Evolutionary conservation across 2,888 invertebrate species (phyloP).

Genomic region (Volucella inanis): DNA sequence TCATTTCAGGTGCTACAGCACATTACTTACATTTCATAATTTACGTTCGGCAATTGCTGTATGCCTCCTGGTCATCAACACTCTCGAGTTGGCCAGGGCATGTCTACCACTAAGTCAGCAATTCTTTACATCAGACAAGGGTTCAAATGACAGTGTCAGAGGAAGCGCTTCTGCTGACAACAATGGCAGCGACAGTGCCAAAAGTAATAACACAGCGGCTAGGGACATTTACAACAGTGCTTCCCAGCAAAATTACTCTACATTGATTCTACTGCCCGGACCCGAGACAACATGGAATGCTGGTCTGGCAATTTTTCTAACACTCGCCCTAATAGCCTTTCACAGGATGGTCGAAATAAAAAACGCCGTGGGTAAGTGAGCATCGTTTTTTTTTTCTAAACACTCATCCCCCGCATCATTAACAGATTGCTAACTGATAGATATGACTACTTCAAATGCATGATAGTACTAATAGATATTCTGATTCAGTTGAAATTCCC

Average conservation of each 20-base stretch:
- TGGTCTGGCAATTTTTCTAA: slow-evolving; percentile 78
- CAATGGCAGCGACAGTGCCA: slow-evolving; percentile 53
- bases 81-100: slow-evolving; percentile 80
- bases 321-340: slow-evolving; percentile 80
- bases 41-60: slow-evolving; percentile 80
- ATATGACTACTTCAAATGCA: too few relatives aligned
- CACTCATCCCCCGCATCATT: neutral
- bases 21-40: slow-evolving; percentile 82
- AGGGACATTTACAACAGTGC: slow-evolving; percentile 14
- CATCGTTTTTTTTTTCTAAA: neutral
- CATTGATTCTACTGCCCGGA: slow-evolving; percentile 75
- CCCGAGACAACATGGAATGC: slow-evolving; percentile 79
- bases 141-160: slow-evolving; percentile 7
- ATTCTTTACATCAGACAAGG: slow-evolving; percentile 51
- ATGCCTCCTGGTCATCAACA: slow-evolving; percentile 80
- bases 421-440: neutral
- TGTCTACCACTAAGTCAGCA: slow-evolving; percentile 77
- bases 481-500: neutral
- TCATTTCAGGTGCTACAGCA: slow-evolving; percentile 79
- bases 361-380: slow-evolving; percentile 79
- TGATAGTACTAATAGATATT: slow-evolving; percentile 7
- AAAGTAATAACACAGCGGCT: slow-evolving; percentile 42
- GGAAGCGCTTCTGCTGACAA: slow-evolving; percentile 49
- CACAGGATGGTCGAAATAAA: slow-evolving; percentile 81
- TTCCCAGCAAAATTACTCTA: slow-evolving; percentile 23